Conservation (phyloP, 30 jellyfish, hydroid and myxozoan species). For the Pelagia noctiluca region DNA sequence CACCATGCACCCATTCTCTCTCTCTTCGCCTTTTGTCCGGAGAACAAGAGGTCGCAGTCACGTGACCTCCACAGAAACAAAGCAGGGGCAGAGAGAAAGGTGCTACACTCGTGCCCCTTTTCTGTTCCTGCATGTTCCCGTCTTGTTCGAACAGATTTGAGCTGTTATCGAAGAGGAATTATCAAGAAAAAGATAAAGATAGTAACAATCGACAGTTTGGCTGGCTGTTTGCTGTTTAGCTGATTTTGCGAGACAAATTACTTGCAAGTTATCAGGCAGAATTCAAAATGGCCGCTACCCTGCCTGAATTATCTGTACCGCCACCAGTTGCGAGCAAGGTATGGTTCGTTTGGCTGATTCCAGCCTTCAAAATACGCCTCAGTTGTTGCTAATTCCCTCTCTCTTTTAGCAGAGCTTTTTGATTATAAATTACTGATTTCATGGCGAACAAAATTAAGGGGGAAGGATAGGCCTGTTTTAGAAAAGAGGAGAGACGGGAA, state of each 20-base stretch:
- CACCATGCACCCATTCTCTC: conserved; percentile 76
- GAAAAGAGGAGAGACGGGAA: no score
- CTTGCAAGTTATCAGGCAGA: conserved; percentile 7
- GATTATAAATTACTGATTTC: no score
- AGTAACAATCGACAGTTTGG: conserved; percentile 10
- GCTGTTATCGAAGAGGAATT: neutral
- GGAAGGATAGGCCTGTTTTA: no score
- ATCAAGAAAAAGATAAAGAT: neutral
- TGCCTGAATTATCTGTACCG: conserved; percentile 52
- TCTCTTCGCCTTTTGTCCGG: conserved; percentile 57
- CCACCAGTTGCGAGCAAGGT: conserved; percentile 76
- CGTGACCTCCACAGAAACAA: conserved; percentile 68
- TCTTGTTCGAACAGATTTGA: neutral
- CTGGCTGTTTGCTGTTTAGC: neutral
- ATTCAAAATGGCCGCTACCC: conserved; percentile 78
- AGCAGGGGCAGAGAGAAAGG: conserved; percentile 83
- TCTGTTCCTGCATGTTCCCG: neutral
- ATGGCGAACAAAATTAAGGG: no score
- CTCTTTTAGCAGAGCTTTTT: conserved; percentile 63
- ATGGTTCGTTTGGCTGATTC: neutral
- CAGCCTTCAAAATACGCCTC: neutral
- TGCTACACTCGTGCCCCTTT: conserved; percentile 22
- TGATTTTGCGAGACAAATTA: neutral
- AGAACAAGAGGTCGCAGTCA: conserved; percentile 33
- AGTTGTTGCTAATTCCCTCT: neutral